Evolutionary conservation across 2,113 vertebrate species (phyloP), one percentile per base, ranked within the genome.

Genomic region (Numenius arquata): DNA sequence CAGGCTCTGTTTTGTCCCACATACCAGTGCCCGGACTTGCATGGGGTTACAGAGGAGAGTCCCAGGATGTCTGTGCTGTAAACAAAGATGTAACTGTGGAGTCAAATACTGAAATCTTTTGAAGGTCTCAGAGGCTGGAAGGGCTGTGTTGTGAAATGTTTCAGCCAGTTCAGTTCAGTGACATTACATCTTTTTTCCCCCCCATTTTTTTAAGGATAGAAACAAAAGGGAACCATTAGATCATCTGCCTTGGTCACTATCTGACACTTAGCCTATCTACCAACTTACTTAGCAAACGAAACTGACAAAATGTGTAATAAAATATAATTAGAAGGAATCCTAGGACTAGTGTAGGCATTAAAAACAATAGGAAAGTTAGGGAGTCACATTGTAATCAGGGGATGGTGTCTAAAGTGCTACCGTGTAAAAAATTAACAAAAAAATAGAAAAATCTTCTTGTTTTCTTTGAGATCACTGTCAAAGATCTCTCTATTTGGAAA

Each of bases 1-100:
- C 98, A 98, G 95, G 98, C 95, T 93, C 89, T 90, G 72, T 97
- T 98, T 98, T 98, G 98, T 91, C 80, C 50, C 59, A 79, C 85
- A 72, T 97, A 90, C 95, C 91, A 92, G 81, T 8, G 21, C 77
- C 59, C 36, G 11, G 36, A 72, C 38, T 84, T 23, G 8, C 55
- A 48, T 79, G n/a, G 77, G 65, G 41, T 93, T 83, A 75, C 13
- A 18, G 30, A 72, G 73, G 30, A 87, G 65, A 85, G 88, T 95
- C 80, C 29, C 41, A 75, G 59, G 50, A 62, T 88, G 68, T 79
- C 48, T 93, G 40, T 83, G 55, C 66, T 85, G 34, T 93, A 89
- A 95, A 87, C 62, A 91, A 79, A 96, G 67, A 36, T 52, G 9
- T 85, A 85, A 81, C 59, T 86, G n/a, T 50, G 45, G 48, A 91